Base-by-base conservation (phyloP, 2,797 vertebrate genomes). In the Clamator glandarius region DNA sequence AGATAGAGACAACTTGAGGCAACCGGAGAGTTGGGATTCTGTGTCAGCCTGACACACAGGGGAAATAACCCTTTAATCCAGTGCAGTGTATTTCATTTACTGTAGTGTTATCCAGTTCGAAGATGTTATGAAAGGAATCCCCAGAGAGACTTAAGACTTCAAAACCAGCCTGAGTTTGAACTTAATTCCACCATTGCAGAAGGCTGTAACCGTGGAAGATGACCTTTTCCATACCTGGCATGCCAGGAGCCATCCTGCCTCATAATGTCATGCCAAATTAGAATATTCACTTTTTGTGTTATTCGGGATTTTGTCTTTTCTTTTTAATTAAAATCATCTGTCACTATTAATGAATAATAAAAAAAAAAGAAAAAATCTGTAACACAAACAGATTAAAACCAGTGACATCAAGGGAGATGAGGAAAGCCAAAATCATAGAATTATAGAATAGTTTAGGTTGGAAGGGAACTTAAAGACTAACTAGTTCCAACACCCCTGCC, bases 21-120 rank as follows among this genome's bases (percentile, higher is more conserved):
- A 95, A 96, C 96, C 91, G 74, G 95, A 97, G 92, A 92, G 93
- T 97, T 97, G 95, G 97, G 97, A 97, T 97, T 98, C 98, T 98
- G 97, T 98, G 98, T 98, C 98, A 98, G 97, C 97, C 87, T 85
- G 33, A 96, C 91, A 98, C 98, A 98, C 98, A 96, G 97, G 98
- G 98, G 98, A 99, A 99, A 99, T 99, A 99, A 99, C 98, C 98
- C 98, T 98, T 98, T 99, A 99, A 99, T 99, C 98, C 98, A 98
- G 97, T 98, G 94, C 97, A 98, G 97, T 98, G 98, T 98, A 98
- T 99, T 99, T 99, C 98, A 98, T 98, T 99, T 98, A 98, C 98
- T 98, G 97, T 98, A 98, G 98, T 97, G 97, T 98, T 98, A 98
- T 98, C 98, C 97, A 98, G 98, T 98, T 98, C 96, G 96, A 97